A percentile compares a stretch with the other conserved stretches of the same genome.
These are phyloP conservation scores for Leptopilina syphax DNA, from an alignment of 2,888 invertebrate genomes.

Conservation along the genomic window DNA sequence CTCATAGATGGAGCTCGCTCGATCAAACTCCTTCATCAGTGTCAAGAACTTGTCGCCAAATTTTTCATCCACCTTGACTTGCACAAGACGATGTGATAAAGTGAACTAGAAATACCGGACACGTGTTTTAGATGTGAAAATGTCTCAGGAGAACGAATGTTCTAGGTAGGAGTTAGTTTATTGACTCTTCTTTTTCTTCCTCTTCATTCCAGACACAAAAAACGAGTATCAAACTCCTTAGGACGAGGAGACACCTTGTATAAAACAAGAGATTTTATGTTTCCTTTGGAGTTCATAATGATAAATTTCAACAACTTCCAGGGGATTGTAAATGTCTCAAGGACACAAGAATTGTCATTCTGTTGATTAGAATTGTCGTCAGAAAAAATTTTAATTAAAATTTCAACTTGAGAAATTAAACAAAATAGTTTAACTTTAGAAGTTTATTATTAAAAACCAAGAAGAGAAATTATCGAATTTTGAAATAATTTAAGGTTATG, in stretches of 20 bases:
- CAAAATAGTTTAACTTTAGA: neutral
- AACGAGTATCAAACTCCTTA: neutral
- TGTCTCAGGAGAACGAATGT: constrained; percentile 13
- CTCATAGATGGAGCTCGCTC: constrained; percentile 41
- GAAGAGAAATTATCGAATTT: neutral
- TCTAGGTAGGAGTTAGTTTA: constrained; percentile 6
- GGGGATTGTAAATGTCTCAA: neutral
- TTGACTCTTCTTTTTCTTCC: neutral
- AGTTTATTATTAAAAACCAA: neutral
- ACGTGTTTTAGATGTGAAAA: constrained; percentile 23
- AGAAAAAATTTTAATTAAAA: neutral
- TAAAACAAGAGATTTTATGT: neutral
- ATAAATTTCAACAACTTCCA: neutral
- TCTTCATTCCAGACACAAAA: constrained; percentile 4
- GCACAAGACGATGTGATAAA: constrained; percentile 31
- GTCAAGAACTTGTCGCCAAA: constrained; percentile 36
- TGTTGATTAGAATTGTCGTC: neutral
- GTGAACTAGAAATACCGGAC: constrained; percentile 4
- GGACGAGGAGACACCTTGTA: neutral
- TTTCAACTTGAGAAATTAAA: neutral
- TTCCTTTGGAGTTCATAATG: neutral
- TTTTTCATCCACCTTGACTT: constrained; percentile 24
- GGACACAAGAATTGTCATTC: neutral
- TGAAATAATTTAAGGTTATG: neutral
- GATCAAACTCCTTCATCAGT: constrained; percentile 18